Evolutionary conservation across 2,797 vertebrate genomes (phyloP).

Genomic region (Micropoecilia bifurca): DNA sequence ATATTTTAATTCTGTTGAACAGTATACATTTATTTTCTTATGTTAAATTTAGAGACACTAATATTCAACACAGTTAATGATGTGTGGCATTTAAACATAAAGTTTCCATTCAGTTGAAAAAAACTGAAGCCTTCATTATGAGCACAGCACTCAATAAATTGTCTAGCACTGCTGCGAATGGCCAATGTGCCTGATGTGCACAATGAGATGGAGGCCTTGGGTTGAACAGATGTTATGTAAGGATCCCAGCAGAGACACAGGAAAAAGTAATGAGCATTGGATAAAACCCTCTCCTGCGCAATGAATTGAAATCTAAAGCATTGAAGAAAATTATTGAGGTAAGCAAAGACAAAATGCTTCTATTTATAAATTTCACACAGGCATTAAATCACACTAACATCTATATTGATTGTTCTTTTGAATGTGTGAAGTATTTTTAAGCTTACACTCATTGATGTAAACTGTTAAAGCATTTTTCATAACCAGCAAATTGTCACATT

Average conservation of each 20-base stretch:
- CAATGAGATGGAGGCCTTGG: constrained; percentile 47
- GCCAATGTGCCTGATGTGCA: constrained; percentile 24
- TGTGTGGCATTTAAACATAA: not conserved
- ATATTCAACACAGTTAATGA: not conserved
- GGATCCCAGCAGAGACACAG: constrained; percentile 32
- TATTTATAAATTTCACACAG: constrained; percentile 38
- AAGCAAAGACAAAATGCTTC: constrained; percentile 34
- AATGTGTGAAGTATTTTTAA: constrained; percentile 8
- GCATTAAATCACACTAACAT: constrained; percentile 10
- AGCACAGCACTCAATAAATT: constrained; percentile 41
- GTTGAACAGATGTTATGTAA: constrained; percentile 57
- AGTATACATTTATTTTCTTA: not conserved
- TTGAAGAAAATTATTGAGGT: constrained; percentile 47
- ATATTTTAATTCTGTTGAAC: not conserved
- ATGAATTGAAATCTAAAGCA: constrained; percentile 57
- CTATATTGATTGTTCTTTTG: constrained; percentile 8
- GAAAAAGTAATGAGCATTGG: constrained; percentile 38
- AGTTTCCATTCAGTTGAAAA: not conserved
- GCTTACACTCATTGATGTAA: constrained; percentile 11
- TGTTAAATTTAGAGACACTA: not conserved
- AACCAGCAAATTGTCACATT: constrained; percentile 8
- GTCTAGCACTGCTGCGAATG: constrained; percentile 31
- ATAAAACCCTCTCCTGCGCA: constrained; percentile 45
- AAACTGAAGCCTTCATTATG: constrained; percentile 10
- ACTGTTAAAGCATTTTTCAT: not conserved